Evolutionary conservation across 1,140 invertebrate species (phyloP).

Genomic region (Drosophila sechellia): DNA sequence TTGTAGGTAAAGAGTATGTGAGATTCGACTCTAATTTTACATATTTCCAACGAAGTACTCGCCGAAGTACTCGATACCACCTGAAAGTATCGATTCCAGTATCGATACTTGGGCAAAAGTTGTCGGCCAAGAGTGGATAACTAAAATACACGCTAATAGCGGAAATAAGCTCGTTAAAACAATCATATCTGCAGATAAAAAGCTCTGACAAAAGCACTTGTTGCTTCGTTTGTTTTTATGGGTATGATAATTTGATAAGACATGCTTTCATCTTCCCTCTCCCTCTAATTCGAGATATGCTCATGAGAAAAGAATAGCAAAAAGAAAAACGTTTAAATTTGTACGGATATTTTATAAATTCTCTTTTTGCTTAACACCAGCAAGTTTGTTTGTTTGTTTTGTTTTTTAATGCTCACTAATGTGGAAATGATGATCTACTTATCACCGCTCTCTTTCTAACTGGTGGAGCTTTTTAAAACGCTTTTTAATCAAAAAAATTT

Average conservation of each 20-base stretch:
- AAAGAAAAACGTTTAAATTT: background rate
- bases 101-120: conserved; percentile 6
- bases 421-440: background rate
- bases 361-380: no score
- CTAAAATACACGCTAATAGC: conserved; percentile 12
- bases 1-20: background rate
- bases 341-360: background rate
- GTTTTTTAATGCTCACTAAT: background rate
- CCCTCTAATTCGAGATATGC: conserved; percentile 7
- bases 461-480: background rate
- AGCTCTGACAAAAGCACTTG: conserved; percentile 11
- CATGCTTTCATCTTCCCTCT: background rate
- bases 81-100: conserved; percentile 10
- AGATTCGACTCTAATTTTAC: background rate
- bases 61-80: no score
- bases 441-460: background rate
- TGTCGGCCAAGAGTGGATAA: conserved; percentile 12
- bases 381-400: background rate
- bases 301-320: no score
- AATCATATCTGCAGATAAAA: background rate
- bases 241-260: conserved; percentile 8
- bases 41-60: background rate
- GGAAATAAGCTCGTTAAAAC: background rate
- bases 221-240: conserved; percentile 7
- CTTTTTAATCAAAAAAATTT: background rate